Evolutionary conservation across 2,888 invertebrate genomes (phyloP).

Genomic region (Noctua comes): DNA sequence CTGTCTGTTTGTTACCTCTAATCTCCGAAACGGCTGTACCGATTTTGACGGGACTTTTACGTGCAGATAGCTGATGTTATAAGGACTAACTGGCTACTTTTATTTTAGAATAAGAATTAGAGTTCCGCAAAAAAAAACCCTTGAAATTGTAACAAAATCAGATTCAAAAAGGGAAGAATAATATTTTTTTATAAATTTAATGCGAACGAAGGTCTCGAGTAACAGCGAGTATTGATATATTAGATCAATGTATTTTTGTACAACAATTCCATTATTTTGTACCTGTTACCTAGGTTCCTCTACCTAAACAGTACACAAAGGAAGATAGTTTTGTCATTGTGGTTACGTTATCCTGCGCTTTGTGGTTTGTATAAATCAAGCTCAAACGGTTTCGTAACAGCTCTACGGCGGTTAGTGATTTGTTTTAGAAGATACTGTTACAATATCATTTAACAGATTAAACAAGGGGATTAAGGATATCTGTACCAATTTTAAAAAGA

Average conservation of each 20-base stretch:
- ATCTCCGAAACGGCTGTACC: no score
- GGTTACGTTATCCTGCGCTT: constrained; percentile 35
- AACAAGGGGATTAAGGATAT: neutral
- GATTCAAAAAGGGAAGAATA: no score
- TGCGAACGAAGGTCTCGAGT: no score
- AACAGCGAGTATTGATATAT: no score
- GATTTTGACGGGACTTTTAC: no score
- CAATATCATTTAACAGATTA: constrained; percentile 10
- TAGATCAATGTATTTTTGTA: neutral
- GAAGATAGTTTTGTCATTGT: constrained; percentile 20
- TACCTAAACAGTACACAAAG: constrained; percentile 1
- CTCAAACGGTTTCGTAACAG: constrained; percentile 45
- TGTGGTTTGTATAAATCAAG: constrained; percentile 53
- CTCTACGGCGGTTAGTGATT: constrained; percentile 10
- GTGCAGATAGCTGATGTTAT: no score
- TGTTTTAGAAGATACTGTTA: constrained; percentile 26
- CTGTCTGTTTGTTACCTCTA: no score
- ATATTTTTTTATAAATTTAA: no score
- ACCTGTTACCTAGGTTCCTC: neutral
- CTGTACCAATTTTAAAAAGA: neutral
- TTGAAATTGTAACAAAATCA: no score
- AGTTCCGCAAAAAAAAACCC: no score
- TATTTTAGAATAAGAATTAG: no score
- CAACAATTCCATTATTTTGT: neutral
- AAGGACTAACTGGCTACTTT: no score